Base-by-base conservation (phyloP, 2,113 vertebrate genomes). In the Cyprinodon brontotheroides region DNA sequence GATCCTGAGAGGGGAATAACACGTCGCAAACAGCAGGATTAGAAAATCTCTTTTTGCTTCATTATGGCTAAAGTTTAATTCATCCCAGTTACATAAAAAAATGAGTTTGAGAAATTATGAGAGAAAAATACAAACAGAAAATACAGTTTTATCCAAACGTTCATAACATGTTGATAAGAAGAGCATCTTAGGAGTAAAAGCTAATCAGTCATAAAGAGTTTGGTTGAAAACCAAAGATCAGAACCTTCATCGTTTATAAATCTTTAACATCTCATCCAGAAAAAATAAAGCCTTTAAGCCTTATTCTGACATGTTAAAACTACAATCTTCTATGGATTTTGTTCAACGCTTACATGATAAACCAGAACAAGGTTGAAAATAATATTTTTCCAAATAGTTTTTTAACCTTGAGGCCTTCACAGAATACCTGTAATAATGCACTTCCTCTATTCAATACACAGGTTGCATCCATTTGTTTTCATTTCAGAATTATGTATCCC, bases 31-130 rank as follows among this genome's bases (percentile, higher is more conserved):
- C 41, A 68, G 11, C 57, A 50, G n/a, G 48, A 65, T 20, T 63
- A 75, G 20, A 68, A 65, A 65, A 73, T 45, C 10, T 69, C 59
- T 63, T 63, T 60, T 36, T 66, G 80, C 86, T 87, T 86, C 85
- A 80, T 77, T 79, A 64, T 75, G 4, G 65, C 68, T 73, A 8
- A 63, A 69, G 68, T 47, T 78, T 47, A 64, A 68, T 65, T 64
- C 61, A 20, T 66, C 66, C 67, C 57, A 43, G 20, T 47, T 76
- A 74, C 69, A 70, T 48, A 59, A 61, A 66, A 53, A 74, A 29
- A 22, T 66, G 40, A 57, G 15, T 15, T 63, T 22, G 10, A 59
- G 78, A 67, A 20, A 39, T 37, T 14, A 50, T 11, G 57, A 68
- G 45, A 60, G 36, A 78, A 75, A 74, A 59, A 29, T 29, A 17